Base-by-base conservation (phyloP, 2,113 vertebrate genomes). In the Meles meles region DNA sequence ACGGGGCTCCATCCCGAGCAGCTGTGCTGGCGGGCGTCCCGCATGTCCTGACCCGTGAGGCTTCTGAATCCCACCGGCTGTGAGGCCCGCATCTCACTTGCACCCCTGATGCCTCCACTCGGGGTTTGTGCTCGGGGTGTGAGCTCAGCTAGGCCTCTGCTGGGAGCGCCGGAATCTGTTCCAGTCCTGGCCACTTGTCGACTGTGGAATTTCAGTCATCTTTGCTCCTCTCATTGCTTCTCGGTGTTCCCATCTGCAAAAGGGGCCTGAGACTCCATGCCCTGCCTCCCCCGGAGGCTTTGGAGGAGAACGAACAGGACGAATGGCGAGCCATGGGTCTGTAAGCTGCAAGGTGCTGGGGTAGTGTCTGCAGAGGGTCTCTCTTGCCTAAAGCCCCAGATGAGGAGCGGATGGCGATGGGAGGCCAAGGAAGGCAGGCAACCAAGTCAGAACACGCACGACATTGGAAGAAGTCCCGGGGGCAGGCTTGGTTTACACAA, bases 321-420 rank as follows among this genome's bases (percentile, higher is more conserved):
- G 14, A 12, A 25, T 2, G 34, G 34, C 39, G 15, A 39, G 4
- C 27, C 31, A 8, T 12, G 5, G 1, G 39, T 37, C 55, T 92
- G 1, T 3, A 23, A 18, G 14, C 1, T 15, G 37, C 9, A 5
- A 37, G 4, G 5, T 7, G 21, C 29, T 59, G 11, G 31, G 11
- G 6, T 42, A 2, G 2, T 3, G 3, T 49, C 12, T 77, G 44
- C 25, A 0, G 23, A 57, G 63, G 3, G 21, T 44, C 23, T 65
- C 10, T 25, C n/a, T 63, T 2, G 3, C 69, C 34, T 18, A 42
- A 7, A 72, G n/a, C 39, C 14, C 44, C 29, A 31, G 0, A 17
- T 0, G 31, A 29, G 63, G 20, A 2, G 34, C 25, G 15, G 39
- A 11, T 7, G 11, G 65, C 4, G 1, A 8, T 1, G 8, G 65